Evolutionary conservation across 2,888 invertebrate genomes (phyloP).

Genomic region (Candidula unifasciata): DNA sequence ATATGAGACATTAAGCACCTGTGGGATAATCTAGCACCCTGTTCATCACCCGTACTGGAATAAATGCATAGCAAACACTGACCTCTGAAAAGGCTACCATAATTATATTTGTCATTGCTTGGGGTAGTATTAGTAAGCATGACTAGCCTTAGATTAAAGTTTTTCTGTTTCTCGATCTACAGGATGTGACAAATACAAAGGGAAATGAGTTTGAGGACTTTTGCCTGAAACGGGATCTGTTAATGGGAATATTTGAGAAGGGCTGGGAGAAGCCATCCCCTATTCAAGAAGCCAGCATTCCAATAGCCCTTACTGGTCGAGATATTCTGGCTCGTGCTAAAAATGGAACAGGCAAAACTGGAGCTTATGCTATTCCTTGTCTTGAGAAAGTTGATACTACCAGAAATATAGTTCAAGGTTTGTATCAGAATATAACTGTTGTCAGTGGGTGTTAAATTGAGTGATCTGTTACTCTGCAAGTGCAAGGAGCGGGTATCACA

Average conservation of each 20-base stretch:
- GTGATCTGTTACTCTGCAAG: not conserved
- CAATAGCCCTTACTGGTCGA: conserved; percentile 97
- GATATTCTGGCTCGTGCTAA: conserved; percentile 99
- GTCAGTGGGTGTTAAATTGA: no score
- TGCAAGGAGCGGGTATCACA: no score
- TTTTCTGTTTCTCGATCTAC: conserved; percentile 41
- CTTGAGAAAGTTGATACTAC: conserved; percentile 89
- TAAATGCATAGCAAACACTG: no score
- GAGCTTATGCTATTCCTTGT: conserved; percentile 99
- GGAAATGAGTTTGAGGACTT: conserved; percentile 99
- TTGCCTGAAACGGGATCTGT: conserved; percentile 95
- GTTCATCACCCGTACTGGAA: no score
- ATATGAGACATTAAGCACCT: no score
- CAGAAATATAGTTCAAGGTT: conserved; percentile 93
- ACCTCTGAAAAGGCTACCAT: no score
- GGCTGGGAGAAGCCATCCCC: conserved; percentile 99
- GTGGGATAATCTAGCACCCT: no score
- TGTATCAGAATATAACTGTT: not conserved
- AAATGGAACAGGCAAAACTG: conserved; percentile 99
- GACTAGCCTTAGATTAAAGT: no score
- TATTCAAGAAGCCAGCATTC: conserved; percentile 96
- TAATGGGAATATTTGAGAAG: conserved; percentile 99
- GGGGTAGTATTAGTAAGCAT: no score
- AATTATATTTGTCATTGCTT: no score
- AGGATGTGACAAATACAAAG: conserved; percentile 99